Conservation (phyloP, 1,140 invertebrate species). For the Apis florea region DNA sequence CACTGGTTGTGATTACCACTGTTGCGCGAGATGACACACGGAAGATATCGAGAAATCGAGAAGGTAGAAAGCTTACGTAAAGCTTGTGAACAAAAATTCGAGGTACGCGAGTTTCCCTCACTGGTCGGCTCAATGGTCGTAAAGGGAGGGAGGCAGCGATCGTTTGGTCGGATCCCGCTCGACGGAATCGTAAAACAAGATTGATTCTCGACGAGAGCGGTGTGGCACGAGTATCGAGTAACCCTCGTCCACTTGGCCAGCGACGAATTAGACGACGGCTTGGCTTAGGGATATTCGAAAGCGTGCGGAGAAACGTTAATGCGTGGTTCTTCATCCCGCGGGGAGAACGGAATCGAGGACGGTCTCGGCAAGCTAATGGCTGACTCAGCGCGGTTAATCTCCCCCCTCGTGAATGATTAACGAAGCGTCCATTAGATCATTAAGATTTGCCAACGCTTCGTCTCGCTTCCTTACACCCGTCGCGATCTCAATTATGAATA, state of each 20-base stretch:
- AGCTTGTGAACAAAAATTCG: not conserved
- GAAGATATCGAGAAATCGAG: not conserved
- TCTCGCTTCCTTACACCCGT: not conserved
- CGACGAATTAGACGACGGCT: slow-evolving; percentile 10
- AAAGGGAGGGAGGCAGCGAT: not conserved
- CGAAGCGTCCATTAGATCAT: slow-evolving; percentile 32
- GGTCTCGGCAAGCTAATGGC: not conserved
- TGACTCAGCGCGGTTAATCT: slow-evolving; percentile 35
- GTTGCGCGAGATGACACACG: not conserved
- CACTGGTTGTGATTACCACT: not conserved
- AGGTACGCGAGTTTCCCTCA: too few species aligned
- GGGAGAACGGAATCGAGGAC: slow-evolving; percentile 8
- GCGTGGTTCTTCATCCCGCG: slow-evolving; percentile 1
- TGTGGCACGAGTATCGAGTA: too few species aligned
- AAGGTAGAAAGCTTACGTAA: not conserved
- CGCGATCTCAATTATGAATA: slow-evolving; percentile 16
- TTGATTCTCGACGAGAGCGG: not conserved
- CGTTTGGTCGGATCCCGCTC: too few species aligned
- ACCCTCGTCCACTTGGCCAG: not conserved
- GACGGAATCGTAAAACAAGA: not conserved
- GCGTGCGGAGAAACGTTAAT: slow-evolving; percentile 24
- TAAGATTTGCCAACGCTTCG: slow-evolving; percentile 13
- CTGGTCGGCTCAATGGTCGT: not conserved
- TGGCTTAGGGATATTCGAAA: slow-evolving; percentile 38
- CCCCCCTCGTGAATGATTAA: slow-evolving; percentile 29